Conservation (phyloP, 2,113 vertebrate species). For the Theristicus caerulescens region DNA sequence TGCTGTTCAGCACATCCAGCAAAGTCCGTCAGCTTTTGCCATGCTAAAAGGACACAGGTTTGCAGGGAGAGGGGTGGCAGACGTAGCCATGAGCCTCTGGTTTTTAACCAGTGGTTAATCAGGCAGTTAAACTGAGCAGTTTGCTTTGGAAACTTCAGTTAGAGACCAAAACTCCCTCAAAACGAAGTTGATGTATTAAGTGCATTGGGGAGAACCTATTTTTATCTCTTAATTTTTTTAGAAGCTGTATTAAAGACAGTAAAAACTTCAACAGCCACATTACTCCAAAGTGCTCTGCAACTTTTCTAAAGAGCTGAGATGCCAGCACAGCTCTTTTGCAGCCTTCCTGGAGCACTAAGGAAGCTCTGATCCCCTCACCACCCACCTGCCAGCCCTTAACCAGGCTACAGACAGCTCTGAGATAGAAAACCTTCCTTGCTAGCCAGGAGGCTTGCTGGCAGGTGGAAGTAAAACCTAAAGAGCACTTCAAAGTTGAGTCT, state of each 20-base stretch:
- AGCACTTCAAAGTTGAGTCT: not conserved
- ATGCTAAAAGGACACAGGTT: not conserved
- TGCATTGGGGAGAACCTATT: not conserved
- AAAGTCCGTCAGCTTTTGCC: not conserved
- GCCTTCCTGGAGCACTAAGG: not conserved
- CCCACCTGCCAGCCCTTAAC: not conserved
- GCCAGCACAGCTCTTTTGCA: not conserved
- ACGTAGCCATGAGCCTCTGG: not conserved
- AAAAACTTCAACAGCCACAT: not conserved
- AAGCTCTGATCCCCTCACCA: not conserved
- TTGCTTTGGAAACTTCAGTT: not conserved
- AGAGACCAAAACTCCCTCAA: not conserved
- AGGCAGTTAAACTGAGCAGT: not conserved
- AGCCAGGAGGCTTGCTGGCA: not conserved
- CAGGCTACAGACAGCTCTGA: not conserved
- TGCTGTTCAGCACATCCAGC: not conserved
- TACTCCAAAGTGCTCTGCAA: not conserved
- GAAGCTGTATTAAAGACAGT: not conserved
- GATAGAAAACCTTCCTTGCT: not conserved
- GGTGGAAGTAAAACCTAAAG: not conserved
- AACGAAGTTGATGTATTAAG: not conserved
- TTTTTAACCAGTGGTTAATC: not conserved
- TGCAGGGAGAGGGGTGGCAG: not conserved
- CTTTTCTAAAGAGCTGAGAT: not conserved
- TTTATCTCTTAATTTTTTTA: not conserved